Evolutionary conservation across 2,888 invertebrate species (phyloP), one percentile per base, ranked within the genome.

Genomic region (Euzetes globulus): DNA sequence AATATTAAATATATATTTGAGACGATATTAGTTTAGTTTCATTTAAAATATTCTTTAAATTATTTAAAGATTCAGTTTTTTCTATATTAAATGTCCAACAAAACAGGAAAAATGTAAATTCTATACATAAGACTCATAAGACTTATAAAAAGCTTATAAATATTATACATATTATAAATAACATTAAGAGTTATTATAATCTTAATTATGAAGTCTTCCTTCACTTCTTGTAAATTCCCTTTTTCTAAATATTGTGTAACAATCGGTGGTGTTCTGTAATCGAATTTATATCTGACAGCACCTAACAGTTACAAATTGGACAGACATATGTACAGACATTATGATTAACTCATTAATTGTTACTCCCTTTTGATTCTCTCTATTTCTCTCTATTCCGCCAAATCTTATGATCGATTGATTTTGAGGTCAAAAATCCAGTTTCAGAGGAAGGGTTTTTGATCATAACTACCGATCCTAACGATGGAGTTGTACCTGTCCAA

Each of bases 181-280:
- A 33, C 33, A 33, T n/a, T 41, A 58, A 25, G 58, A 15, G n/a
- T 11, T 58, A 25, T 50, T 19, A 50, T 50, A 50, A 50, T 58
- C 29, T 27, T 58, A 27, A 25, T 27, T 22, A 19, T 58, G 27
- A 58, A 58, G 58, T 58, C 58, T 58, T 58, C 58, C 58, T 58
- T 58, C 58, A 58, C 58, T 15, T 19, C 58, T 27, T 58, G 58
- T 58, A 58, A 58, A 58, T 58, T 58, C 58, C 58, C 58, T 58
- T 58, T 58, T 58, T 58, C 22, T 58, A 25, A 50, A 50, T 58
- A 58, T 58, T 58, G 58, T 58, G 27, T 58, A 58, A 27, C 58
- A 58, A 52, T 58, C 19, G 15, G 19, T 55, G 55, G 55, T 58
- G 58, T 58, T 19, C 22, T 58, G 17, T 22, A 25, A 50, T 50